Percentiles rank a stretch among this genome's conserved stretches.
phyloP scores from a whole-genome alignment of 2,797 vertebrate genomes.

The Lacerta viridis region DNA sequence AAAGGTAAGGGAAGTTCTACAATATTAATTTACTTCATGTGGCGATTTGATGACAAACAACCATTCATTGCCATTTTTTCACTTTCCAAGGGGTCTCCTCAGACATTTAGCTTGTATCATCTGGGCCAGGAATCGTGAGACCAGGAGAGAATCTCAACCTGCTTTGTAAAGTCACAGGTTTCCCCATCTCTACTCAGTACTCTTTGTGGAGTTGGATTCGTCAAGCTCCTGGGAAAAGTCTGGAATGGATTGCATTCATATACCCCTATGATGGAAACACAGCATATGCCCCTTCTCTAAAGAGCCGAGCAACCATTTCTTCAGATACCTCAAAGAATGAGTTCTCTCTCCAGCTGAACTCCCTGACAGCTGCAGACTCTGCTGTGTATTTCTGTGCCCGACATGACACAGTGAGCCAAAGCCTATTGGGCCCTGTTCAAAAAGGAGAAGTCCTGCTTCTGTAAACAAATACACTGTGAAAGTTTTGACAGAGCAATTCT shows the following conservation, averaged over 20 bases:
- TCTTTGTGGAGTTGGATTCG: background rate
- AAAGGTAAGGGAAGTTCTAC: background rate
- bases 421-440: background rate
- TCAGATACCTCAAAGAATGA: background rate
- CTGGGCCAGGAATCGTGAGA: background rate
- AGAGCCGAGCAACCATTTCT: background rate
- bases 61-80: background rate
- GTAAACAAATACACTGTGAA: too few species aligned
- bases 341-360: conserved; percentile 18
- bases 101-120: background rate
- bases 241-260: background rate
- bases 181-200: background rate
- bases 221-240: background rate
- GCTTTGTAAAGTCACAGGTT: conserved; percentile 23
- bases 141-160: background rate
- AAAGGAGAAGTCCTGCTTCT: background rate
- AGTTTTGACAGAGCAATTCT: too few species aligned
- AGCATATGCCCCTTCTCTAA: background rate
- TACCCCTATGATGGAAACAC: background rate
- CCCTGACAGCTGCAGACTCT: background rate
- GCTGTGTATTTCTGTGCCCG: background rate
- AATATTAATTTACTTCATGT: fast-evolving
- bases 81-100: background rate
- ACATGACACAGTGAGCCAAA: background rate
- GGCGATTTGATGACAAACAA: fast-evolving